Base-by-base conservation (phyloP, 37 sponge, comb jelly and placozoan species). In the Cladorhizidae sp. region DNA sequence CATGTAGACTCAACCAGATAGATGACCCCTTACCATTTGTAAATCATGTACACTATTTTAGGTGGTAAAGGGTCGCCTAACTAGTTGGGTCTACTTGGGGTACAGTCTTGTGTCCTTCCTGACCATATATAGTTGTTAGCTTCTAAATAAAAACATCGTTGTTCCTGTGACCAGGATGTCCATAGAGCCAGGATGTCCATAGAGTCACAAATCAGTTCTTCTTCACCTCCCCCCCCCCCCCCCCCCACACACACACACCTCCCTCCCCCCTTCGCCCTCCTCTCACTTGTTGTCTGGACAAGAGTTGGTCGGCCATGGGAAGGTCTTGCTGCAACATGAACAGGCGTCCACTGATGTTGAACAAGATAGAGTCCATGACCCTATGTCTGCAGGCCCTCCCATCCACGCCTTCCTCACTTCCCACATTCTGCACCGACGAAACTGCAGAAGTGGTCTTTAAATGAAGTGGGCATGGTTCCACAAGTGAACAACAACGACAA, bases 261-360 rank as follows among this genome's bases (percentile, higher is more conserved):
- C 64, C 11, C 63, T 9, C 41, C 8, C 41, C 9, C 64, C 54
- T 25, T 36, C 43, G 3, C 64, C n/a, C 61, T 65, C 31, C 39
- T 40, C 40, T 25, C 54, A 80, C 57, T 61, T 57, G 59, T 64
- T 58, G 52, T 72, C 61, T 64, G n/a, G 55, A 3, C 26, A 12
- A 28, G n/a, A 65, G 15, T 40, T 40, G 40, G 84, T 76, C 52
- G 33, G 56, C 38, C 18, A 55, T 57, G 52, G 50, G 59, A 2
- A 23, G 64, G 39, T 90, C 91, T 73, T 79, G 64, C 56, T 89
- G 93, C 1, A 82, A 39, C 84, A 93, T 80, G 55, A 93, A 64
- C 41, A 93, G 64, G 36, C 41, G 72, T 0, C 93, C 93, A 37
- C 80, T 55, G 39, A 93, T 59, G 72, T 93, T 93, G 52, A 89